A percentile compares a stretch with the other conserved stretches of the same genome.
These are phyloP conservation scores for Neomonachus schauinslandi DNA, from an alignment of 2,113 vertebrate species.

Conservation along the genomic window DNA sequence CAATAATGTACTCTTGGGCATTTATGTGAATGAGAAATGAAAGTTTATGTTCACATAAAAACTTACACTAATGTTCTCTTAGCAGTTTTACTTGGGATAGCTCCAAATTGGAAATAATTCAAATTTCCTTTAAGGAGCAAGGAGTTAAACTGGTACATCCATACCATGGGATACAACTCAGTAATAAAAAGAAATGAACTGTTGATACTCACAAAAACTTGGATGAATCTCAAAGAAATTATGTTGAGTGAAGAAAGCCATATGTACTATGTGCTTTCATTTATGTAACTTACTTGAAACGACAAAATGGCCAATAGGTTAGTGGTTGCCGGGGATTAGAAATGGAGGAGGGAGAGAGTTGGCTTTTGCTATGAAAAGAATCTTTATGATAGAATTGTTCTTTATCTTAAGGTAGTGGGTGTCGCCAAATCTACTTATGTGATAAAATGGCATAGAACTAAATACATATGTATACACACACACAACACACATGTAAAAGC, in stretches of 20 bases:
- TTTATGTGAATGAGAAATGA: not conserved
- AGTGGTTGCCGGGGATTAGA: not conserved
- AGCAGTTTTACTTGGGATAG: not conserved
- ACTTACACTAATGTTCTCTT: not conserved
- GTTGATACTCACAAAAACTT: not conserved
- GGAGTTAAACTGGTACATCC: not conserved
- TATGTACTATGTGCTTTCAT: no score
- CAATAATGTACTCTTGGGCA: not conserved
- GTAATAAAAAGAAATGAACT: not conserved
- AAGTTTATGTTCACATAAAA: not conserved
- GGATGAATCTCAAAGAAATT: not conserved
- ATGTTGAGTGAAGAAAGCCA: not conserved
- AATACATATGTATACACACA: not conserved
- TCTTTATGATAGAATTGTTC: not conserved
- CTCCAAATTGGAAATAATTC: not conserved
- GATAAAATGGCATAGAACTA: not conserved
- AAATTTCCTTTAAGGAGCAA: not conserved
- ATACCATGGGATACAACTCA: not conserved
- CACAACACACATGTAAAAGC: not conserved
- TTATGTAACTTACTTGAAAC: not conserved
- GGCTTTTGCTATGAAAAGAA: not conserved
- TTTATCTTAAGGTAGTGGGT: not conserved
- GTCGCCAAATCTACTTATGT: not conserved
- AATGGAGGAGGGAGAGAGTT: not conserved
- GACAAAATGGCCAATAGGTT: not conserved